Conservation (phyloP, 1,140 invertebrate species). For the Sinonovacula constricta region DNA sequence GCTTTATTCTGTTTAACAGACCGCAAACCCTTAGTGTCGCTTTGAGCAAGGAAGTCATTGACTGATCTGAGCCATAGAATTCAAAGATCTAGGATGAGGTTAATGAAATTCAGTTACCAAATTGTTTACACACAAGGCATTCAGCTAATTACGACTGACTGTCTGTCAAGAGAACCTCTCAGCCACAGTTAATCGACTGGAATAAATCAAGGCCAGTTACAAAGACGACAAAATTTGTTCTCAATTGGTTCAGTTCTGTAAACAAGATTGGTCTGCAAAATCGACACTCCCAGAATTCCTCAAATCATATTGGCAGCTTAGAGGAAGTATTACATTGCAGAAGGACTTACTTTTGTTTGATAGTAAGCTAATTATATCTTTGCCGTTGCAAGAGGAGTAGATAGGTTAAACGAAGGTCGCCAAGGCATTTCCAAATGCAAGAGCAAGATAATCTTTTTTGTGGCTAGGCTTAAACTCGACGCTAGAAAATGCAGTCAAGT, state of each 20-base stretch:
- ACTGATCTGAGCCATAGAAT: neutral
- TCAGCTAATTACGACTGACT: neutral
- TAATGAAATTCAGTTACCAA: neutral
- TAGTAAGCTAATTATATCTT: neutral
- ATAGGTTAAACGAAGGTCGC: conserved; percentile 48
- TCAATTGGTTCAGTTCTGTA: no score
- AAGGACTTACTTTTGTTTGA: neutral
- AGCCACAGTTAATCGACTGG: no score
- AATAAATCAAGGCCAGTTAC: no score
- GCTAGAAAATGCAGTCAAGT: no score
- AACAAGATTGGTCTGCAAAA: conserved; percentile 25
- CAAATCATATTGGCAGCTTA: neutral
- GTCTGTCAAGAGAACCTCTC: neutral
- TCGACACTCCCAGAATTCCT: neutral
- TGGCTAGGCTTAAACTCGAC: no score
- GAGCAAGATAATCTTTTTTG: conserved; percentile 46
- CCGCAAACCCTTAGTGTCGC: neutral
- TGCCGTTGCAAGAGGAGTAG: conserved; percentile 9
- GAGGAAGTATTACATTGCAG: neutral
- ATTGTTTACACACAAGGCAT: neutral
- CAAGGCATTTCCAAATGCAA: conserved; percentile 49
- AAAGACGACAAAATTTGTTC: no score
- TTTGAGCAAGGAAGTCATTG: neutral
- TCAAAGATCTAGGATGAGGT: conserved; percentile 2
- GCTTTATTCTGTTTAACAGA: neutral